Evolutionary conservation across 2,797 vertebrate species (phyloP).

Genomic region (Peromyscus nudipes): DNA sequence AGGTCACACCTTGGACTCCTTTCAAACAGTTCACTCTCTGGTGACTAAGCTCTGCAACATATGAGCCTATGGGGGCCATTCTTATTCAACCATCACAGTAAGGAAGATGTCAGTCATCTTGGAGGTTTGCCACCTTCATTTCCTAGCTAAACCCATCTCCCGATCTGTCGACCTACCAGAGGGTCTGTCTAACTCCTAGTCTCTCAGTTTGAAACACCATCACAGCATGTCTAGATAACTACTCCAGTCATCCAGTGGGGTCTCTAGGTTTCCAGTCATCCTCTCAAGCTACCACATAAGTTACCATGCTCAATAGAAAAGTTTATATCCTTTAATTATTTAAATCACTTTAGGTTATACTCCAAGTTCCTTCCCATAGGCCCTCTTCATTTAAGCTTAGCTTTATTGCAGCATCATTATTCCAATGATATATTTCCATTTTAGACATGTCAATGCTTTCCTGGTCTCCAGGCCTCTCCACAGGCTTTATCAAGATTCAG

Average conservation of each 20-base stretch:
- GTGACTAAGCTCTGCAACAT: neutral
- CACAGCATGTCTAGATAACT: neutral
- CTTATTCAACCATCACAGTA: neutral
- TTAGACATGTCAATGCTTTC: neutral
- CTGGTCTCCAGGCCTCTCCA: neutral
- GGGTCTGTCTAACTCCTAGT: neutral
- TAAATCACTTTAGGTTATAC: neutral
- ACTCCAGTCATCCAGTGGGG: accelerated
- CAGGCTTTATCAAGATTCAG: neutral
- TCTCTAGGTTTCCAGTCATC: too few relatives aligned
- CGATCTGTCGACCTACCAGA: neutral
- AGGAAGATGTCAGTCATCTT: neutral
- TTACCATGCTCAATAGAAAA: neutral
- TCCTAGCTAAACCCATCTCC: neutral
- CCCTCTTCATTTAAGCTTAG: neutral
- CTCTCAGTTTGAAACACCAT: neutral
- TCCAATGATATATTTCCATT: neutral
- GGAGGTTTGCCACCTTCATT: neutral
- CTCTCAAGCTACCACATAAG: neutral
- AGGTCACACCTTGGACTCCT: neutral
- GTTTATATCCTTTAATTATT: neutral
- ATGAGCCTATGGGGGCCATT: neutral
- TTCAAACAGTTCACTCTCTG: neutral
- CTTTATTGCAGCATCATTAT: neutral
- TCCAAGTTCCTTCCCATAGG: neutral